Percentiles rank a stretch among this genome's conserved stretches.
Conservation (phyloP, 2,113 vertebrate genomes). For the Pollimyrus isidori region DNA sequence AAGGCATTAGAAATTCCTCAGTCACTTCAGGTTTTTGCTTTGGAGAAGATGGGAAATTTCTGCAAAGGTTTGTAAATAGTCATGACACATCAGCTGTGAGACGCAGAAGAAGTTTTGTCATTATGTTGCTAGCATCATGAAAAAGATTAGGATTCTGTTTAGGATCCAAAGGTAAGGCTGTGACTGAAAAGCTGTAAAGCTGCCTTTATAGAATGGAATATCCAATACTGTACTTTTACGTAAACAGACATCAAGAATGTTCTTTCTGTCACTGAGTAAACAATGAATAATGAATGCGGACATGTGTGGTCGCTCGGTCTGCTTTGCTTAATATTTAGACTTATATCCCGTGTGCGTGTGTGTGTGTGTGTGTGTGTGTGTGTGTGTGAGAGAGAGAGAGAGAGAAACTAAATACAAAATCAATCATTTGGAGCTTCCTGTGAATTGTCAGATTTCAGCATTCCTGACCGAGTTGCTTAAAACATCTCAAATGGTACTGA, state of each 20-base stretch:
- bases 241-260: slow-evolving; percentile 6
- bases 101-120: not conserved
- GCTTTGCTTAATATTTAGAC: slow-evolving; percentile 31
- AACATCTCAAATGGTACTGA: not conserved
- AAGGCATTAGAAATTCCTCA: not conserved
- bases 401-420: slow-evolving; percentile 34
- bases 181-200: not conserved
- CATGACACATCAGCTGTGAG: not conserved
- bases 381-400: no score
- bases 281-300: slow-evolving; percentile 20
- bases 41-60: not conserved
- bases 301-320: slow-evolving; percentile 4
- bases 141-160: not conserved
- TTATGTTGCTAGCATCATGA: not conserved
- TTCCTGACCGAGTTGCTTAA: not conserved
- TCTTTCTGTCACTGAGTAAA: slow-evolving; percentile 18
- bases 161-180: not conserved
- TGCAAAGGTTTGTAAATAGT: not conserved
- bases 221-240: not conserved
- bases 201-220: not conserved
- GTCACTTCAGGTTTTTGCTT: not conserved
- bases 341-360: slow-evolving; percentile 22
- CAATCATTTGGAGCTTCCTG: slow-evolving; percentile 22
- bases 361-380: slow-evolving; percentile 21
- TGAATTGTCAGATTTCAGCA: not conserved